Evolutionary conservation across 2,888 invertebrate genomes (phyloP).

Genomic region (Tanytarsus gracilentus): DNA sequence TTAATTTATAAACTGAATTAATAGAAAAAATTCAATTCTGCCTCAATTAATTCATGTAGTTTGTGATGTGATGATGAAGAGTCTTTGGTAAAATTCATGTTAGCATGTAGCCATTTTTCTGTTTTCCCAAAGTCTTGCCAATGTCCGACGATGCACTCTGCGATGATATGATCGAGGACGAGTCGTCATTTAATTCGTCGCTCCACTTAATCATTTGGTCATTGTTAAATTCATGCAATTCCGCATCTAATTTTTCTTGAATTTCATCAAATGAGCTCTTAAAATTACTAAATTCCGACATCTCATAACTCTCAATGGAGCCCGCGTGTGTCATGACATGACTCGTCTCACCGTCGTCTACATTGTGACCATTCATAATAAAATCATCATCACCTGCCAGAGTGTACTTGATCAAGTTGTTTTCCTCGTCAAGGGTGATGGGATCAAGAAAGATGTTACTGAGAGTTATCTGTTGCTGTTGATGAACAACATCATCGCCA

Average conservation of each 20-base stretch:
- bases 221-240: slow-evolving; percentile 26
- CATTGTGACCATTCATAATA: slow-evolving; percentile 18
- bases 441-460: slow-evolving; percentile 25
- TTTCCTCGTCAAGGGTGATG: slow-evolving; percentile 24
- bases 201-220: slow-evolving; percentile 28
- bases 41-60: too few relatives aligned
- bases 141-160: slow-evolving; percentile 18
- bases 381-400: slow-evolving; percentile 22
- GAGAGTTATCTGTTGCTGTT: slow-evolving; percentile 25
- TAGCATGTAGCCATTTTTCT: slow-evolving; percentile 25
- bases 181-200: slow-evolving; percentile 19
- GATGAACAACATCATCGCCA: slow-evolving; percentile 12
- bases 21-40: too few relatives aligned
- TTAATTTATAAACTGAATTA: too few relatives aligned
- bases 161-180: slow-evolving; percentile 19
- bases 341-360: neutral
- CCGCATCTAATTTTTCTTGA: slow-evolving; percentile 27
- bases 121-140: slow-evolving; percentile 10
- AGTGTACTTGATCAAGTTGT: slow-evolving; percentile 26
- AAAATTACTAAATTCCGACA: slow-evolving; percentile 27
- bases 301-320: slow-evolving; percentile 26
- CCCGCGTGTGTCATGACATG: slow-evolving; percentile 10
- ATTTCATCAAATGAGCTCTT: slow-evolving; percentile 27
- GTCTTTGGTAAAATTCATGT: neutral
- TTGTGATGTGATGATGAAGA: neutral